These are phyloP conservation scores for Malurus elegans DNA, from an alignment of 2,113 vertebrate species.

Conservation along the genomic window DNA sequence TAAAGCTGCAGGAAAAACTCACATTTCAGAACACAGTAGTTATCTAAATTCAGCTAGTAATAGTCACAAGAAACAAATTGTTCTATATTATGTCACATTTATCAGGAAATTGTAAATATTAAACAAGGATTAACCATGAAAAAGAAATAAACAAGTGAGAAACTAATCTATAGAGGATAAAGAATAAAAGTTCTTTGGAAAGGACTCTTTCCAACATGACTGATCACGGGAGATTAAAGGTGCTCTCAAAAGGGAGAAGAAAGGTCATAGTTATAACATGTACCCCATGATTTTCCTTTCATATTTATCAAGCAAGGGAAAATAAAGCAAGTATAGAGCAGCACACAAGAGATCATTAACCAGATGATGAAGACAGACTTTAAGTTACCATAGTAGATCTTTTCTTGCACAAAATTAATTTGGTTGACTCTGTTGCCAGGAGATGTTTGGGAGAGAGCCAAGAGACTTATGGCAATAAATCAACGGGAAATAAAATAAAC, in stretches of 20 bases:
- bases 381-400: conserved; percentile 61
- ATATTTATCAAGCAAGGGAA: conserved; percentile 12
- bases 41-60: not conserved
- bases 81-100: not conserved
- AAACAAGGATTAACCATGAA: not conserved
- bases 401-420: conserved; percentile 74
- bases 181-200: not conserved
- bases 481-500: conserved; percentile 73
- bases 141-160: not conserved
- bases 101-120: not conserved
- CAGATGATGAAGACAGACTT: conserved; percentile 66
- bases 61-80: not conserved
- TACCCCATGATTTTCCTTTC: conserved; percentile 32
- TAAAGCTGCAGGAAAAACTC: not conserved
- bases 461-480: conserved; percentile 71
- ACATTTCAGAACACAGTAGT: not conserved
- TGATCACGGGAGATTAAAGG: not conserved
- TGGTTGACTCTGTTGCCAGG: conserved; percentile 67
- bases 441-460: conserved; percentile 68
- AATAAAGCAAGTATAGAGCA: conserved; percentile 48
- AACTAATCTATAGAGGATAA: not conserved
- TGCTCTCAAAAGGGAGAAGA: not conserved
- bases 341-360: conserved; percentile 52
- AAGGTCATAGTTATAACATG: not conserved
- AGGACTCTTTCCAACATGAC: not conserved